Evolutionary conservation across 2,113 vertebrate genomes (phyloP).

Genomic region (Balaenoptera acutorostrata): DNA sequence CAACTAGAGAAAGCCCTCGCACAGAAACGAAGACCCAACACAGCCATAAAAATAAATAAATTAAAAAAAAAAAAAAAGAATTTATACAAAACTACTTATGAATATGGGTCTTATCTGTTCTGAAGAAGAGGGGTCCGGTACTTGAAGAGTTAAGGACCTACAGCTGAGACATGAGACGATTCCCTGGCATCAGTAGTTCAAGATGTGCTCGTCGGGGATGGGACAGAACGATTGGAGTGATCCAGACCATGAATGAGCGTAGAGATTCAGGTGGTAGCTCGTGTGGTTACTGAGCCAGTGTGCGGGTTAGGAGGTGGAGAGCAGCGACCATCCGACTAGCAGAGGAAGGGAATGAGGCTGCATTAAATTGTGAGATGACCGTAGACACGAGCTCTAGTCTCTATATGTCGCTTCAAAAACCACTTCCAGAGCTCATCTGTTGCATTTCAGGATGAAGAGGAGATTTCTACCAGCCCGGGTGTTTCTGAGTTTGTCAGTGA

Average conservation of each 20-base stretch:
- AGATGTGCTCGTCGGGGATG: background rate
- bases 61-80: no score
- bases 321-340: background rate
- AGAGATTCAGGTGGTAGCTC: background rate
- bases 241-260: background rate
- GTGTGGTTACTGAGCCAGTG: background rate
- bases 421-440: background rate
- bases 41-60: no score
- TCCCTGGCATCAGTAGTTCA: background rate
- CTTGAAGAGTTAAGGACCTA: background rate
- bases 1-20: no score
- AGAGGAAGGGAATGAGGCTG: background rate
- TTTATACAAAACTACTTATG: background rate
- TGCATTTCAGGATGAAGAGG: constrained; percentile 89
- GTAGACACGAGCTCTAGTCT: background rate
- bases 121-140: background rate
- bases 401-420: background rate
- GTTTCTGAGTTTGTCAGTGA: constrained; percentile 98
- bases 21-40: no score
- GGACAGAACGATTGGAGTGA: background rate
- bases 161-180: background rate
- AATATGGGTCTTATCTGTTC: background rate
- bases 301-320: constrained; percentile 14
- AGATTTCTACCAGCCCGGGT: constrained; percentile 95
- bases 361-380: background rate